phyloP scores from a whole-genome alignment of 2,797 vertebrate species.

The Spizella passerina region DNA sequence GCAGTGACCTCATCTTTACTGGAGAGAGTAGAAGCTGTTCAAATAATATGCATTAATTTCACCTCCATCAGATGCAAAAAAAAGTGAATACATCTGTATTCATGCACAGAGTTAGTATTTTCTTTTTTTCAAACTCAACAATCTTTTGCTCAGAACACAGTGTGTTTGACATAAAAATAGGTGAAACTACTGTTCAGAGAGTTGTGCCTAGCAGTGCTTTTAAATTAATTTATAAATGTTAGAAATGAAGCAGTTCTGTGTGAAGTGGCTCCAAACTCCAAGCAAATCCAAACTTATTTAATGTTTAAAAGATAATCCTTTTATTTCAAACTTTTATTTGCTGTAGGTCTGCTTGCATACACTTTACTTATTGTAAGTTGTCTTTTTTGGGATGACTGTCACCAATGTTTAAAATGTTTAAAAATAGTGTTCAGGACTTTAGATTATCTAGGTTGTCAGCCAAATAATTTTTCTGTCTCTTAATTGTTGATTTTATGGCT shows the following conservation, averaged over 20 bases:
- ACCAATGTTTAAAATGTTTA: neutral
- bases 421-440: neutral
- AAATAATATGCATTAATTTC: neutral
- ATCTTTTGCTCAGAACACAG: neutral
- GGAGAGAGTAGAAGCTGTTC: neutral
- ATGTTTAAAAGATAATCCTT: neutral
- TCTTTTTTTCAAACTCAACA: neutral
- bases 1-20: conserved; percentile 20
- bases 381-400: neutral
- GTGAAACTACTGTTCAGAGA: neutral
- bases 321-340: neutral
- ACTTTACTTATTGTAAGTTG: neutral
- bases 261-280: neutral
- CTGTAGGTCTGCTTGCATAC: neutral
- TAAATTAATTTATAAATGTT: neutral
- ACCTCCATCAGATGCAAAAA: neutral
- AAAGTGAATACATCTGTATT: neutral
- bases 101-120: neutral
- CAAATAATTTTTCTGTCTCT: neutral
- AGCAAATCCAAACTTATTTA: neutral
- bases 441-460: neutral
- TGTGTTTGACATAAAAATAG: neutral
- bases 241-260: neutral
- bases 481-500: neutral
- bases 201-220: neutral